Evolutionary conservation across 2,113 vertebrate genomes (phyloP), one percentile per base, ranked within the genome.

Genomic region (Guaruba guarouba): DNA sequence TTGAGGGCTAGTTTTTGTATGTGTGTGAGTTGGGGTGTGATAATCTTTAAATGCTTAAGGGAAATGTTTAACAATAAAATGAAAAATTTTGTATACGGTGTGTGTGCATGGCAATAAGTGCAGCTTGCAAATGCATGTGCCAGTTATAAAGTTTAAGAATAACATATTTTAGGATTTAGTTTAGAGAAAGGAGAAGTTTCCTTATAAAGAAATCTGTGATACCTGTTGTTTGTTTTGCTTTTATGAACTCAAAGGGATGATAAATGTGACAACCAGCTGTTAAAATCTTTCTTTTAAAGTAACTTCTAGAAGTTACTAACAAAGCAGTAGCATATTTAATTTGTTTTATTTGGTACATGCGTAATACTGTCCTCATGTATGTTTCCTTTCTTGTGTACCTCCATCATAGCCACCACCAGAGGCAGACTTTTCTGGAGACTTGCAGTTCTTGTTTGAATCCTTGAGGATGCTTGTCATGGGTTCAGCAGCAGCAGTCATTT

Each of bases 11-110:
- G 2, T 37, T 39, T 18, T 28, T 25, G 19, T 37, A 9, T 54
- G 5, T 35, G 54, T 46, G 17, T 28, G 19, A 7, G 4, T 57
- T 16, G 1, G 23, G 25, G 1, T 10, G 3, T 19, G 16, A 13
- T 19, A 66, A 44, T 29, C 51, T 46, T 43, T 46, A 55, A 68
- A 31, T 55, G 6, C 4, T 66, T 66, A 49, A 33, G 78, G 27
- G 31, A 43, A 49, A 39, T 6, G 3, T 13, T 82, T 44, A 44
- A 35, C 6, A n/a, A n/a, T 41, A 66, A 86, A 86, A 67, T 29
- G 2, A 57, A 69, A 67, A 75, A 29, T 27, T 9, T 1, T 17
- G 1, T 25, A 2, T 37, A 0, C 6, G 4, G 3, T 35, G 15
- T 59, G 44, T 41, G 22, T 52, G 25, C 9, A 1, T 24, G 4